Evolutionary conservation across 2,888 invertebrate species (phyloP).

Genomic region (Ochropleura plecta): DNA sequence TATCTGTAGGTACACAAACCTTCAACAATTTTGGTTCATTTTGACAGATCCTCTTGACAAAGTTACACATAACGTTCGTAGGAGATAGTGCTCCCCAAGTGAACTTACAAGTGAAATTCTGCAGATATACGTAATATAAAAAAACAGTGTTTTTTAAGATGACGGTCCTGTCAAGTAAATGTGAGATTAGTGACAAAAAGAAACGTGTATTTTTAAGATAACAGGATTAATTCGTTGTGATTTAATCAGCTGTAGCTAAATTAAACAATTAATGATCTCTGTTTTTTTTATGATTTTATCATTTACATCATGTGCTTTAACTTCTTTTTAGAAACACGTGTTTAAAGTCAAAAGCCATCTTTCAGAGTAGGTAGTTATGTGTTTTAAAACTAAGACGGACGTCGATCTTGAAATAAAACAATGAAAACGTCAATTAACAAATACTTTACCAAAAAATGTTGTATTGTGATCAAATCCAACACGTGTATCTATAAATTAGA

Average conservation of each 20-base stretch:
- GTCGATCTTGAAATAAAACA: not conserved
- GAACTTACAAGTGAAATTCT: not conserved
- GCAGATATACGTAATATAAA: not conserved
- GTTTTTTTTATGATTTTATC: not conserved
- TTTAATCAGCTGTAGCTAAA: not conserved
- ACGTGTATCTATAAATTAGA: not conserved
- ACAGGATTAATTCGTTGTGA: not conserved
- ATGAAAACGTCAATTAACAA: not conserved
- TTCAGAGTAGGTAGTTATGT: not conserved
- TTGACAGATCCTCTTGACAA: constrained; percentile 44
- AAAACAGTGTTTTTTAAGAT: not conserved
- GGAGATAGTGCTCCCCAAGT: constrained; percentile 27
- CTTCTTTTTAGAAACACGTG: not conserved
- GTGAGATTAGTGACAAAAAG: not conserved
- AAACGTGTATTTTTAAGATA: constrained; percentile 9
- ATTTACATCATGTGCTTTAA: not conserved
- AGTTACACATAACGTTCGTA: constrained; percentile 41
- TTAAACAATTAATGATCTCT: not conserved
- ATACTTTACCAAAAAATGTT: not conserved
- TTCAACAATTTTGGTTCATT: constrained; percentile 65
- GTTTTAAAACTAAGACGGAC: not conserved
- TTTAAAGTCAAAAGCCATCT: not conserved
- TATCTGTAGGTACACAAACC: constrained; percentile 62
- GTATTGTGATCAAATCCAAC: not conserved
- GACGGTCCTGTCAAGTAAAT: not conserved